Conservation (phyloP, 2,113 vertebrate species). For the Aix galericulata region DNA sequence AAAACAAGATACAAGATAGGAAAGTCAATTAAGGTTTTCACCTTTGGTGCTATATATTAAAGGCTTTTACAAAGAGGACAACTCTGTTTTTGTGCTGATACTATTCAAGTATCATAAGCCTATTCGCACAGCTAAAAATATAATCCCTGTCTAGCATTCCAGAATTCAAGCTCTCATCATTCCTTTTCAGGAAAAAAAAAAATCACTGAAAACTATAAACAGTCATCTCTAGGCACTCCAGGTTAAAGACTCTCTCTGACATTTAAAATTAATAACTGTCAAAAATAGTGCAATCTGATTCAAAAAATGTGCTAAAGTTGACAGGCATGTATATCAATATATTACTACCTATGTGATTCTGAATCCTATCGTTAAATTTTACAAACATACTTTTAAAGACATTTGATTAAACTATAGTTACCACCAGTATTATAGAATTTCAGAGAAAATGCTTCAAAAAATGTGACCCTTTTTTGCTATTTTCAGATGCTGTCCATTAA, state of each 20-base stretch:
- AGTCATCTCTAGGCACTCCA: neutral
- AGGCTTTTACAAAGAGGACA: neutral
- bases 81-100: neutral
- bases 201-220: neutral
- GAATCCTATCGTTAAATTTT: neutral
- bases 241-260: neutral
- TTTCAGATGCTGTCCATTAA: neutral
- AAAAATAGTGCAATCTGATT: conserved; percentile 13
- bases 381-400: neutral
- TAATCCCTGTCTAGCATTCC: neutral
- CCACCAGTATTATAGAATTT: neutral
- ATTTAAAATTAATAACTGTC: conserved; percentile 37
- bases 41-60: neutral
- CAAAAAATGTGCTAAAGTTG: neutral
- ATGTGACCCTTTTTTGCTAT: neutral
- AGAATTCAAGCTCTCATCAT: neutral
- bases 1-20: neutral
- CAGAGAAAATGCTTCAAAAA: neutral
- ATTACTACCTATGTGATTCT: neutral
- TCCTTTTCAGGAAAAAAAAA: neutral
- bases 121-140: conserved; percentile 24
- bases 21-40: neutral
- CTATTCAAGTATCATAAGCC: neutral
- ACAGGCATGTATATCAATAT: neutral
- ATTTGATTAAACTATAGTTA: neutral